phyloP scores from a whole-genome alignment of 2,797 vertebrate genomes.

The Oreochromis grahami region DNA sequence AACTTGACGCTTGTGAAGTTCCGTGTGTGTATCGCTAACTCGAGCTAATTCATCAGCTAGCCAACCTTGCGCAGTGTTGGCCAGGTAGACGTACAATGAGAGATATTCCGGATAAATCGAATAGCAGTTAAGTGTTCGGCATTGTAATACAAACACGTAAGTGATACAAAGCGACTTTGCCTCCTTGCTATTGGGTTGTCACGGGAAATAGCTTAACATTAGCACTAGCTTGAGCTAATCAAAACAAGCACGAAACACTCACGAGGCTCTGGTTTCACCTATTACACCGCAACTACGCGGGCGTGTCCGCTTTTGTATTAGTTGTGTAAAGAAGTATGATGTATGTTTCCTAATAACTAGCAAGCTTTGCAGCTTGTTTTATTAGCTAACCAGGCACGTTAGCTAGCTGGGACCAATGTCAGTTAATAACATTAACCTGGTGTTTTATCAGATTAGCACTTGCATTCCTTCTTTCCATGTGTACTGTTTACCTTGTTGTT shows the following conservation, averaged over 20 bases:
- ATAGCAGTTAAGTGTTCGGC: not conserved
- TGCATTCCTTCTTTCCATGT: not conserved
- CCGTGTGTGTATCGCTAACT: not conserved
- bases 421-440: constrained; percentile 9
- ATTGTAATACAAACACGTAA: constrained; percentile 39
- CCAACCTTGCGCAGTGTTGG: not conserved
- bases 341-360: not conserved
- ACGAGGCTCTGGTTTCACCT: not conserved
- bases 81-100: constrained; percentile 29
- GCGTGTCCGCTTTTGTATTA: not conserved
- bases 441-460: not conserved
- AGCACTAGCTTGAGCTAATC: constrained; percentile 43
- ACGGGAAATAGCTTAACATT: not conserved
- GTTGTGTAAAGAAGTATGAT: not conserved
- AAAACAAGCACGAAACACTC: constrained; percentile 9
- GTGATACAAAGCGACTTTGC: not conserved
- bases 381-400: not conserved
- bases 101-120: constrained; percentile 2
- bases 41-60: not conserved
- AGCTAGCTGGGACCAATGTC: not conserved
- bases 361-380: not conserved
- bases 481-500: not conserved
- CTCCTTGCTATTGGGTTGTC: not conserved
- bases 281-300: not conserved
- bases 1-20: constrained; percentile 3